Base-by-base conservation (phyloP, 2,888 invertebrate genomes). In the Pandemis cinnamomeana region DNA sequence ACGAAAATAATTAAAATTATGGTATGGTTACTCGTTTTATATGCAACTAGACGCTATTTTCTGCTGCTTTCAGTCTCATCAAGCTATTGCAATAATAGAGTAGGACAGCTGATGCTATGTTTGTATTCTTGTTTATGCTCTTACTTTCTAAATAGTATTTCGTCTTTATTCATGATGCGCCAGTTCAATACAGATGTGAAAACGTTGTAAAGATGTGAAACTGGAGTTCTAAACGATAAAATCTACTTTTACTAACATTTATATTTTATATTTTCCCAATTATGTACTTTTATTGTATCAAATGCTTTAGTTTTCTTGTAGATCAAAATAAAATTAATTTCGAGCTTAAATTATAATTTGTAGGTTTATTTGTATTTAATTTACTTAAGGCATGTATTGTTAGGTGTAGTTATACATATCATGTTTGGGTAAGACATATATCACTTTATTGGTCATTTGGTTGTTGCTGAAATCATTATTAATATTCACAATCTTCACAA, bases 301-400 rank as follows among this genome's bases (percentile, higher is more conserved):
- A 73, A 73, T 64, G 64, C 51, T 72, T 63, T 73, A 70, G 69
- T 70, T 69, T 67, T 51, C 68, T 58, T 60, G n/a, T 73, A 71
- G 74, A 74, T 74, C 74, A 74, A 74, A 74, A 62, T 74, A 74
- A 71, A 66, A 13, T 71, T 62, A 74, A 70, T 67, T 69, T 71
- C 74, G 74, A 74, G 74, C 74, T 74, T 74, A 74, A 74, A 67
- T 71, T 74, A 74, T 67, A 73, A 36, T 74, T 51, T 8, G 15
- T 74, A 74, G 71, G 67, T 66, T 74, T 74, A 73, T 73, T 69
- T 66, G 36, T 74, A 74, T 74, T 74, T 74, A 67, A 71, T 71
- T 73, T 63, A 55, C 63, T 67, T 61, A 53, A 48, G 53, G 48
- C 67, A 55, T 71, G 67, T 74, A 74, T 71, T 62, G 11, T 67